These are phyloP conservation scores for Coboldia fuscipes DNA, from an alignment of 1,140 invertebrate genomes.

Conservation along the genomic window DNA sequence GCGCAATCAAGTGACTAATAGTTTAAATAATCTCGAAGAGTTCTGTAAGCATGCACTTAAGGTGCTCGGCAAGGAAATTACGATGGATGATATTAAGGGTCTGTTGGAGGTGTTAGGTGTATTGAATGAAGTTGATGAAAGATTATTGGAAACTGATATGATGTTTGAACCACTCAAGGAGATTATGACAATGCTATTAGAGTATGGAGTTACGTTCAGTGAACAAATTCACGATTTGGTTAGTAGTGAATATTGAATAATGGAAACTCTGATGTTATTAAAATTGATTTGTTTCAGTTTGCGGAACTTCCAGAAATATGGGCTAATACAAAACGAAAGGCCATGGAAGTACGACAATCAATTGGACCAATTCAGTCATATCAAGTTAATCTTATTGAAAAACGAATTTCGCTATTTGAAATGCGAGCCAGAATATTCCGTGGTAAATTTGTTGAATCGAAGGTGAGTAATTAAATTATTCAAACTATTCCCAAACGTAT, in stretches of 20 bases:
- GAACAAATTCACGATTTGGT: conserved; percentile 36
- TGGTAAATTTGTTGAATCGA: conserved; percentile 40
- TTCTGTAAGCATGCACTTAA: conserved; percentile 33
- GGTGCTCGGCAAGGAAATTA: conserved; percentile 28
- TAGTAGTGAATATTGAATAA: conserved; percentile 8
- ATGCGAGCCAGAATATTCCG: conserved; percentile 53
- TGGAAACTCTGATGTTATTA: neutral
- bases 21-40: conserved; percentile 23
- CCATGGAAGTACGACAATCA: conserved; percentile 63
- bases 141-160: conserved; percentile 30
- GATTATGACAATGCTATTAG: conserved; percentile 45
- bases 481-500: neutral
- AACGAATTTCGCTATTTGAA: conserved; percentile 51
- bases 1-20: neutral
- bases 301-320: conserved; percentile 71
- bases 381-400: conserved; percentile 35
- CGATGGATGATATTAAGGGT: conserved; percentile 41
- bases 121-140: conserved; percentile 34
- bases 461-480: conserved; percentile 8
- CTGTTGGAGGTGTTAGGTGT: conserved; percentile 26
- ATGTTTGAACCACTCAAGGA: conserved; percentile 71
- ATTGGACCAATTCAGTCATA: conserved; percentile 54
- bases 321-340: conserved; percentile 65
- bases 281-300: conserved; percentile 14
- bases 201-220: conserved; percentile 51